Evolutionary conservation across 2,113 vertebrate genomes (phyloP).

Genomic region (Plecotus auritus): DNA sequence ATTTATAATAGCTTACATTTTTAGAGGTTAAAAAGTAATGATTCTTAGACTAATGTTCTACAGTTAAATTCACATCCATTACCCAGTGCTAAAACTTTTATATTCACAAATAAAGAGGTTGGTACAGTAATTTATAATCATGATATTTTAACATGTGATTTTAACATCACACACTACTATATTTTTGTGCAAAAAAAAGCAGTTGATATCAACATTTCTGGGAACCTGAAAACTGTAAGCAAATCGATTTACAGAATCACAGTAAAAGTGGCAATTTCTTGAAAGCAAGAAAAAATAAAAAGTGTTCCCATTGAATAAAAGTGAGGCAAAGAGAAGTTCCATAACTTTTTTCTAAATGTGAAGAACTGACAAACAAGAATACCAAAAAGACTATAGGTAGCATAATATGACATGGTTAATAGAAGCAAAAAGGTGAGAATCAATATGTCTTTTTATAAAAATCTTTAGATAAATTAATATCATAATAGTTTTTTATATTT

Average conservation of each 20-base stretch:
- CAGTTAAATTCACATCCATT: conserved; percentile 11
- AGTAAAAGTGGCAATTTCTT: background rate
- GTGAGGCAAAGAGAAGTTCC: background rate
- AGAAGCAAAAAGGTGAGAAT: background rate
- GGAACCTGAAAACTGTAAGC: background rate
- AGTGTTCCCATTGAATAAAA: background rate
- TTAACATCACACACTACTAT: background rate
- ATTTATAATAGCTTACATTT: conserved; percentile 22
- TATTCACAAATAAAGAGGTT: background rate
- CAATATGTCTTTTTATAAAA: background rate
- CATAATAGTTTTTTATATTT: background rate
- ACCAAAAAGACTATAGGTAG: background rate
- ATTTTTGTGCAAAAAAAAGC: background rate
- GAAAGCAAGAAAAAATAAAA: background rate
- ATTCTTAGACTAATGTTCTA: conserved; percentile 16
- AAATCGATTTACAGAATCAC: conserved; percentile 8
- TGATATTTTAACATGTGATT: background rate
- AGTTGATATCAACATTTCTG: conserved; percentile 18
- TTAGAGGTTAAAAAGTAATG: background rate
- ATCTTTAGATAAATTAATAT: background rate
- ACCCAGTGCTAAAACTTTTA: background rate
- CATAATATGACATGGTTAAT: background rate
- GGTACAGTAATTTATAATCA: background rate
- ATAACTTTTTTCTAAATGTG: background rate
- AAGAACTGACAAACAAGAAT: background rate